These are phyloP conservation scores for Tetragonisca angustula DNA, from an alignment of 2,888 invertebrate genomes.

Conservation along the genomic window DNA sequence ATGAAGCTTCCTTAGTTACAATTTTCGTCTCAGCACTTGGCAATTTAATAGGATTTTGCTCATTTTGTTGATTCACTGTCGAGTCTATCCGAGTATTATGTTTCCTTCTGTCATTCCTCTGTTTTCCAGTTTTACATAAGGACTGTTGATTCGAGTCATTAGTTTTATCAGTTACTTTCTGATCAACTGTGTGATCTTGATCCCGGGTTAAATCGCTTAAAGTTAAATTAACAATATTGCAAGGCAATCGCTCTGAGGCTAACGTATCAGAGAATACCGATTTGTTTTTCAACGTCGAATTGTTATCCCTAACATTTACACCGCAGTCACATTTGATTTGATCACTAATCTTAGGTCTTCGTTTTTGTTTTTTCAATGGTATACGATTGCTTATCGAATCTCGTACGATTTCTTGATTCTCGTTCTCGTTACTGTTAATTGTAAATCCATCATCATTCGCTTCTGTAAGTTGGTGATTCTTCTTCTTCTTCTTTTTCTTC, in stretches of 20 bases:
- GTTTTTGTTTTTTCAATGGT: conserved; percentile 18
- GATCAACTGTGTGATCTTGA: background rate
- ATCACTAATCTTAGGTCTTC: background rate
- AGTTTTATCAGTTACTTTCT: background rate
- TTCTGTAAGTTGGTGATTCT: background rate
- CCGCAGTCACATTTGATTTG: background rate
- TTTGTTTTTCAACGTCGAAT: background rate
- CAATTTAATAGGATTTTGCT: background rate
- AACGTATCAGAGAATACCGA: background rate
- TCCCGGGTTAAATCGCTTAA: background rate
- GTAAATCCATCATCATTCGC: background rate
- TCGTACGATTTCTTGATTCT: background rate
- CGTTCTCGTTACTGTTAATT: background rate
- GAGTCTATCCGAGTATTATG: too few relatives aligned
- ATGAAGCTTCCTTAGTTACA: background rate
- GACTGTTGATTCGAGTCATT: background rate
- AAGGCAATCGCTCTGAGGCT: conserved; percentile 4
- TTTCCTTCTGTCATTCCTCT: background rate
- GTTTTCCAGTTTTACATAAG: background rate
- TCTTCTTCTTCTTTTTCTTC: conserved; percentile 32
- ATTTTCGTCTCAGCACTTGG: background rate
- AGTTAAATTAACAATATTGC: conserved; percentile 40
- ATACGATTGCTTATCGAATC: background rate
- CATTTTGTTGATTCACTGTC: background rate
- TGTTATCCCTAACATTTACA: background rate